These are phyloP conservation scores for Brachyptera putata DNA, from an alignment of 2,888 invertebrate species.

Conservation along the genomic window DNA sequence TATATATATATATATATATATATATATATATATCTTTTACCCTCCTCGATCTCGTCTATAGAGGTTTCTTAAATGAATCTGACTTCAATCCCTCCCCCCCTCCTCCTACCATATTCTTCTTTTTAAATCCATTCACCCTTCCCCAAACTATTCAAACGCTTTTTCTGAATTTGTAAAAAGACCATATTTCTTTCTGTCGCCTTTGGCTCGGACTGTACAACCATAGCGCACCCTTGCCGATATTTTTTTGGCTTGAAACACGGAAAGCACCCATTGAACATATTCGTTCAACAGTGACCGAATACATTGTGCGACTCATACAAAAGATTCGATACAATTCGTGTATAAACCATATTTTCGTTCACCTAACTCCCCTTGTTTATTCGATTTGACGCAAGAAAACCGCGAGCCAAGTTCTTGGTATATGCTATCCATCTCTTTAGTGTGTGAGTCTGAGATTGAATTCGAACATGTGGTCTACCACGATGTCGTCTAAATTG, in stretches of 20 bases:
- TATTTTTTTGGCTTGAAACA: constrained; percentile 17
- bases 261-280: constrained; percentile 17
- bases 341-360: constrained; percentile 19
- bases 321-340: constrained; percentile 18
- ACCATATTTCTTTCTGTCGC: constrained; percentile 18
- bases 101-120: not conserved
- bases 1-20: too few species aligned
- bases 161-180: constrained; percentile 19
- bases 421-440: too few species aligned
- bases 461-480: constrained; percentile 13
- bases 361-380: not conserved
- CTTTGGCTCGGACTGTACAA: not conserved
- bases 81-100: constrained; percentile 7
- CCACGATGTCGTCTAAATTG: not conserved
- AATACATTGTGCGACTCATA: constrained; percentile 16
- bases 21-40: too few species aligned
- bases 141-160: constrained; percentile 20
- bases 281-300: constrained; percentile 18
- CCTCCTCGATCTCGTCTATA: not conserved
- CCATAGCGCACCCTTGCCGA: constrained; percentile 1
- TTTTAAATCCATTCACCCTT: constrained; percentile 20
- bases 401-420: too few species aligned
- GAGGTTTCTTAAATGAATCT: constrained; percentile 20
- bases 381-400: constrained; percentile 3
- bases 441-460: constrained; percentile 12